Conservation (phyloP, 1,140 invertebrate species). For the Polypedilum pembai region DNA sequence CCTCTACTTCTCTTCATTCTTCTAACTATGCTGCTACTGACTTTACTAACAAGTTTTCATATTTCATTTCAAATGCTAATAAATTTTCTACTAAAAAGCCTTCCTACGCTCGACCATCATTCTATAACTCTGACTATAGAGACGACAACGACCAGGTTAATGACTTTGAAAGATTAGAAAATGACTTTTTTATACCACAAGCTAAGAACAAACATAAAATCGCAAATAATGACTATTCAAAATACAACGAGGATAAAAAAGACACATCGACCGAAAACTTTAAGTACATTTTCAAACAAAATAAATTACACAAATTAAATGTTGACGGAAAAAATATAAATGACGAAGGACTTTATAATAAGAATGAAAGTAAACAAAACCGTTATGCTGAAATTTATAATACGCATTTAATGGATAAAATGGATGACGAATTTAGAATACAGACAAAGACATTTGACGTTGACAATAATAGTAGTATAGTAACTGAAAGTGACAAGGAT, state of each 20-base stretch:
- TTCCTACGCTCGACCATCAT: background rate
- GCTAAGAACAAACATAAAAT: conserved; percentile 8
- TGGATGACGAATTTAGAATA: background rate
- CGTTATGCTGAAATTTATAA: background rate
- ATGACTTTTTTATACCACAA: conserved; percentile 31
- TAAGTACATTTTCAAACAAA: background rate
- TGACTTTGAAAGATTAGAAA: conserved; percentile 30
- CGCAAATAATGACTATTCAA: background rate
- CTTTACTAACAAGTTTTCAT: background rate
- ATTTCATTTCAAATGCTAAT: conserved; percentile 14
- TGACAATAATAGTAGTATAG: background rate
- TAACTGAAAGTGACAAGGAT: background rate
- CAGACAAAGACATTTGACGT: background rate
- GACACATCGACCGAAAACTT: background rate
- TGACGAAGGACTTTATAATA: background rate
- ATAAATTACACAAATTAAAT: background rate
- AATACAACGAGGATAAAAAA: background rate
- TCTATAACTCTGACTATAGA: background rate
- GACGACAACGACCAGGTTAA: background rate
- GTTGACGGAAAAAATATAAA: background rate
- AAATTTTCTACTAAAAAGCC: background rate
- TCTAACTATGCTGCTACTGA: background rate
- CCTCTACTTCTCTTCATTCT: background rate
- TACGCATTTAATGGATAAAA: background rate
- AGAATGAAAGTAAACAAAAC: background rate